Evolutionary conservation across 2,113 vertebrate genomes (phyloP).

Genomic region (Cyphomyrus plagiostoma): DNA sequence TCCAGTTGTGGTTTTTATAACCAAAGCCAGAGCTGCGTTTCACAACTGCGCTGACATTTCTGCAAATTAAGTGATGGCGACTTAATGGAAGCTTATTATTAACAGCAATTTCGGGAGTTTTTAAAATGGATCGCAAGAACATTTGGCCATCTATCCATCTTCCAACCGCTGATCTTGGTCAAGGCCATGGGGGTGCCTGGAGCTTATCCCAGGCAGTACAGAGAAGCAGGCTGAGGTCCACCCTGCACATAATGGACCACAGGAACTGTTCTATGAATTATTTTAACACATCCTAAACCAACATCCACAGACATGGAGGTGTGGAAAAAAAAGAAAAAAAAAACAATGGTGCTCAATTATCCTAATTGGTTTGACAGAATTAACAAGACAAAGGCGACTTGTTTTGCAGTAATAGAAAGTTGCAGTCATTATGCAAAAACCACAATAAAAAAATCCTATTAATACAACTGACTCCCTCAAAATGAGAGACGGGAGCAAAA

Average conservation of each 20-base stretch:
- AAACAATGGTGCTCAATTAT: neutral
- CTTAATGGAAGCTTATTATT: conserved; percentile 4
- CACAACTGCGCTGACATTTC: neutral
- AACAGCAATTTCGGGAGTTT: neutral
- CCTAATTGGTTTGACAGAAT: neutral
- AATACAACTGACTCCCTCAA: neutral
- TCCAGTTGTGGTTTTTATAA: conserved; percentile 37
- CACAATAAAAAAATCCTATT: neutral
- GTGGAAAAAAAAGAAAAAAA: neutral
- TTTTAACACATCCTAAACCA: neutral
- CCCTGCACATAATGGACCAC: neutral
- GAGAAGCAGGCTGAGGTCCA: neutral
- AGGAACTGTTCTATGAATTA: neutral
- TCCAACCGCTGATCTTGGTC: neutral
- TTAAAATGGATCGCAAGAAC: neutral
- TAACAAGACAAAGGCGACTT: neutral
- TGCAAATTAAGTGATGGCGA: neutral
- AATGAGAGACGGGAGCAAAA: neutral
- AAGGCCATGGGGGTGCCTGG: neutral
- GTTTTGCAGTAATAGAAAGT: neutral
- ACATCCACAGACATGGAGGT: neutral
- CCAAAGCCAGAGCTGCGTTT: neutral
- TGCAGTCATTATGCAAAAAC: neutral
- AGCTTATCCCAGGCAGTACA: neutral
- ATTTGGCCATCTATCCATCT: neutral